Evolutionary conservation across 1,140 invertebrate genomes (phyloP), one percentile per base, ranked within the genome.

Genomic region (Drosophila sturtevanti): DNA sequence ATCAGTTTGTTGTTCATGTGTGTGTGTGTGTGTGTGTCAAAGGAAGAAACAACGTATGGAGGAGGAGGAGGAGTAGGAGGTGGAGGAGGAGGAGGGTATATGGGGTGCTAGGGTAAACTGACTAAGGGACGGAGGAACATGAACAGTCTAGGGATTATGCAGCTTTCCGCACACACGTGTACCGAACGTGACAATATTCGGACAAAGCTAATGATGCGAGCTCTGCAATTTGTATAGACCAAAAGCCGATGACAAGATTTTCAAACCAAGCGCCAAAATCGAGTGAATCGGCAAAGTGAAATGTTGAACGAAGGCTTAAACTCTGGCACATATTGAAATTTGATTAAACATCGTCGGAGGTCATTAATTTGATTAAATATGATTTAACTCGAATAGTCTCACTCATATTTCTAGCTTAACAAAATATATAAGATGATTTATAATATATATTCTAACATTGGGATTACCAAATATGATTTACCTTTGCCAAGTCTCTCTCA

Each of bases 191-290:
- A 81, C 79, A 81, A 81, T 81, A 81, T 81, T 81, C 79, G 79
- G 79, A 77, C 79, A 81, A 81, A 81, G 79, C 79, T 81, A 81
- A 81, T 81, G 79, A 81, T 81, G 79, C 68, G 79, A 77, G 77
- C 79, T 68, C 41, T 66, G 79, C 79, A 81, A 81, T 81, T 77
- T 81, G 79, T 79, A 75, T 79, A 63, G 77, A 37, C 48, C 24
- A 31, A 48, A 44, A 52, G 58, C 21, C 37, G 61, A 62, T 35
- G 34, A 56, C 34, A 55, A 21, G 54, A 11, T 11, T 24, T 22
- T 4, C 14, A 37, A 10, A 60, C 14, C n/a, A n/a, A n/a, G 22
- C 11, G 37, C 34, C 11, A 24, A 60, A n/a, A 22, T 16, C 4
- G 37, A 3, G 7, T 2, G 21, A 54, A 27, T n/a, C n/a, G n/a